phyloP scores from a whole-genome alignment of 1,140 invertebrate species.

The Lordiphosa stackelbergi region DNA sequence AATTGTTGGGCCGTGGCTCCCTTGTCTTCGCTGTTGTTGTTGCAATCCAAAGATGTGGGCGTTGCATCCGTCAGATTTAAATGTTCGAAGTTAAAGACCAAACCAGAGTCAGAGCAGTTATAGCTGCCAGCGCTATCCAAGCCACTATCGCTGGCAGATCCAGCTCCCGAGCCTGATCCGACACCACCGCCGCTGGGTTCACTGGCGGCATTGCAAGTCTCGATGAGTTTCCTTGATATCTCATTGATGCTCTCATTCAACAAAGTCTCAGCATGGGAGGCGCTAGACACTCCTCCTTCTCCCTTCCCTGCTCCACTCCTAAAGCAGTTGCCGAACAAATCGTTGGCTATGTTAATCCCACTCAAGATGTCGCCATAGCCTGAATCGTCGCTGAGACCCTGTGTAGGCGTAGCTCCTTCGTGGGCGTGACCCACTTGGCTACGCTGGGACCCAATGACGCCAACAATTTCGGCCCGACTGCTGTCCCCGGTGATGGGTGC shows the following conservation, averaged over 20 bases:
- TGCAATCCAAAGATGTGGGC: slow-evolving; percentile 62
- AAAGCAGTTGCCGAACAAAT: slow-evolving; percentile 67
- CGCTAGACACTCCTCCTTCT: slow-evolving; percentile 8
- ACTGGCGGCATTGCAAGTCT: slow-evolving; percentile 42
- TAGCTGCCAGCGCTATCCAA: slow-evolving; percentile 71
- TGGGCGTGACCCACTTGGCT: slow-evolving; percentile 21
- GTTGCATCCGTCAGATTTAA: slow-evolving; percentile 68
- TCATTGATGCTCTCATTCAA: slow-evolving; percentile 71
- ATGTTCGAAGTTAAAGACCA: slow-evolving; percentile 75
- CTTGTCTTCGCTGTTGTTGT: slow-evolving; percentile 45
- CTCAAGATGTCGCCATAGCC: slow-evolving; percentile 72
- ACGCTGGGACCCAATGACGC: slow-evolving; percentile 74
- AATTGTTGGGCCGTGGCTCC: slow-evolving; percentile 45
- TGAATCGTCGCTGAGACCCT: slow-evolving; percentile 70
- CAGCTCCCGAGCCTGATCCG: slow-evolving; percentile 20
- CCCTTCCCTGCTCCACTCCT: slow-evolving; percentile 12
- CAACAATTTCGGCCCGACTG: slow-evolving; percentile 70
- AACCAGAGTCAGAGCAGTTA: slow-evolving; percentile 49
- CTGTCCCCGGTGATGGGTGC: slow-evolving; percentile 59
- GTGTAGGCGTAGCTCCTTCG: slow-evolving; percentile 26
- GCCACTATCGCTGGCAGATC: slow-evolving; percentile 61
- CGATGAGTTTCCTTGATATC: slow-evolving; percentile 75
- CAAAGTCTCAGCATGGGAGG: slow-evolving; percentile 54
- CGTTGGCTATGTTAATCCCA: slow-evolving; percentile 71
- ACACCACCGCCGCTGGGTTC: slow-evolving; percentile 12